Evolutionary conservation across 2,797 vertebrate species (phyloP), one percentile per base, ranked within the genome.

Genomic region (Acrossocheilus wenchowensis): DNA sequence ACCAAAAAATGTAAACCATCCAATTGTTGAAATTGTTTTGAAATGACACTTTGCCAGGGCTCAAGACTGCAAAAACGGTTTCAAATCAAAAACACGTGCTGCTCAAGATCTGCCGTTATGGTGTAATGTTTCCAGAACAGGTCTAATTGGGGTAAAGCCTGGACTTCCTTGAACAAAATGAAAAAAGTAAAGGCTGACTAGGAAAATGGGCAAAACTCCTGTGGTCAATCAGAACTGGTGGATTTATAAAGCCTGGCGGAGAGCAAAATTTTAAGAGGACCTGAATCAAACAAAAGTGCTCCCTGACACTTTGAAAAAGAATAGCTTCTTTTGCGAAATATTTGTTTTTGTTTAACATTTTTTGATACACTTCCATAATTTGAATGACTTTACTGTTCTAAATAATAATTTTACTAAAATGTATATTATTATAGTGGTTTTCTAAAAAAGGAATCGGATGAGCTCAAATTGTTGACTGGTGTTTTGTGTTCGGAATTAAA

Each of bases 11-110:
- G 71, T 81, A 86, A 72, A 81, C 69, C 69, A 81, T 86, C 54
- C 39, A 81, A 74, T 86, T 81, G 78, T 73, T 81, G 66, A 74
- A 80, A 74, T 86, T 75, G 78, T 86, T 86, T 86, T 64, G 54
- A 86, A 86, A 81, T 80, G 26, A 80, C 19, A 23, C 39, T 79
- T 72, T 45, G 48, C 39, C 74, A 84, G 15, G 30, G 48, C 62
- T 78, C 34, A 78, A 30, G 83, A 54, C 26, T 79, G 64, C 73
- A 78, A 57, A 78, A 68, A 77, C 26, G 0, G 7, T 78, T 62
- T 69, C 39, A 78, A 78, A 88, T 75, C 45, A 78, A 87, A 87
- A 77, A 66, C 73, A 77, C 11, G 19, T 82, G 78, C 72, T 66
- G 62, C 26, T 12, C 17, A 45, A 72, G 80, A 88, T 78, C 30